Conservation (phyloP, 2,797 vertebrate species). For the Parauchenoglanis ngamensis region DNA sequence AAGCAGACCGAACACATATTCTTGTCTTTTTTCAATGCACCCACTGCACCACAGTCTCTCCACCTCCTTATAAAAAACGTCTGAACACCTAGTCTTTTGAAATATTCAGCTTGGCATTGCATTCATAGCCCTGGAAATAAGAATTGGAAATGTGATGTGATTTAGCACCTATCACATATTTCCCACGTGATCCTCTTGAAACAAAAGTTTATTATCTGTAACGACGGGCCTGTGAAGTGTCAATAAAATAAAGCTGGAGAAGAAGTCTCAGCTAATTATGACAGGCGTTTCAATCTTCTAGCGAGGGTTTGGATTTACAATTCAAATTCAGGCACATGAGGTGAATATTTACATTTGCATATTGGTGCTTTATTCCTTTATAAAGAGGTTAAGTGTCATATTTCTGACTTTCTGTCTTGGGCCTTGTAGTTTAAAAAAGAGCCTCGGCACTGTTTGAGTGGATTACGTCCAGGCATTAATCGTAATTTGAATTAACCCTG, state of each 20-base stretch:
- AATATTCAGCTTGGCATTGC: not conserved
- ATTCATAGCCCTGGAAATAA: not conserved
- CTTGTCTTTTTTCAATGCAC: not conserved
- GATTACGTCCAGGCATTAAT: slow-evolving; percentile 16
- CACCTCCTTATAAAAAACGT: not conserved
- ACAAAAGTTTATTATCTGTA: slow-evolving; percentile 41
- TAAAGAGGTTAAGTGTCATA: not conserved
- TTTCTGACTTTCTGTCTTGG: not conserved
- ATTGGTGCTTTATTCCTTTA: not conserved
- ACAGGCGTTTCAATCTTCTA: slow-evolving; percentile 29
- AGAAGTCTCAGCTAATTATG: slow-evolving; percentile 39
- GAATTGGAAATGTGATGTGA: not conserved
- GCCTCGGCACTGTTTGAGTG: not conserved
- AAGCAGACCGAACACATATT: too few relatives aligned
- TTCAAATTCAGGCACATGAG: slow-evolving; percentile 37
- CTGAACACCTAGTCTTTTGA: not conserved
- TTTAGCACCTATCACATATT: slow-evolving; percentile 17
- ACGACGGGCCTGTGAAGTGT: slow-evolving; percentile 27
- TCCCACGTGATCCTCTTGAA: slow-evolving; percentile 16
- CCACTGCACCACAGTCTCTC: not conserved
- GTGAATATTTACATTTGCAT: slow-evolving; percentile 30
- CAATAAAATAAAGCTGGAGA: slow-evolving; percentile 32
- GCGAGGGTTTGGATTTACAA: slow-evolving; percentile 31
- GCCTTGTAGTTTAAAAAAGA: not conserved
- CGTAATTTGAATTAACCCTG: slow-evolving; percentile 28